These are phyloP conservation scores for Chymomyza costata DNA, from an alignment of 1,140 invertebrate genomes.

Conservation along the genomic window DNA sequence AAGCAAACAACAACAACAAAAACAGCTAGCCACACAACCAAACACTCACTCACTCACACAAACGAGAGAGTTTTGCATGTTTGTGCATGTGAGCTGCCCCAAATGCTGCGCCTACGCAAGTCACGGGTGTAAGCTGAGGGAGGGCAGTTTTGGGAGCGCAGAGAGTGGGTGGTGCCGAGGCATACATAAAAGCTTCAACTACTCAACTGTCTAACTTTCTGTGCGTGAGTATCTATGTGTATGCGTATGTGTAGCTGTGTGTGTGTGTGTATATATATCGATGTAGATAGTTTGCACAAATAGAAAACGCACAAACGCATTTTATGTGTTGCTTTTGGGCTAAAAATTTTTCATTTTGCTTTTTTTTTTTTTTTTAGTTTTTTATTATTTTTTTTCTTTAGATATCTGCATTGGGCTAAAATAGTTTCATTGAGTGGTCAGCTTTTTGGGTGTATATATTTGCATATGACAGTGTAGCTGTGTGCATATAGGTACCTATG, in stretches of 20 bases:
- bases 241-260: slow-evolving; percentile 1
- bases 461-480: slow-evolving; percentile 13
- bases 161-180: slow-evolving; percentile 12
- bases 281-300: slow-evolving; percentile 28
- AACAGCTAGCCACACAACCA: slow-evolving; percentile 18
- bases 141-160: too few species aligned
- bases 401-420: slow-evolving; percentile 8
- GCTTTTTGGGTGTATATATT: background rate
- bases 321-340: slow-evolving; percentile 13
- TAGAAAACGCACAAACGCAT: slow-evolving; percentile 43
- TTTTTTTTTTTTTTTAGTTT: background rate
- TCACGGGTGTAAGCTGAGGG: too few species aligned
- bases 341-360: slow-evolving; percentile 11
- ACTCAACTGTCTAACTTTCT: too few species aligned
- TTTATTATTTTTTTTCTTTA: background rate
- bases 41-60: slow-evolving; percentile 1
- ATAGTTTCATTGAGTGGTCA: background rate
- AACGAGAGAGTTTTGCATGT: slow-evolving; percentile 3
- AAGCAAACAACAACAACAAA: too few species aligned
- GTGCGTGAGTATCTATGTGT: slow-evolving; percentile 15
- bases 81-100: slow-evolving; percentile 2
- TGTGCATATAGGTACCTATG: background rate
- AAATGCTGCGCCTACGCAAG: slow-evolving; percentile 33
- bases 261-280: slow-evolving; percentile 1
- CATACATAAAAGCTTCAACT: slow-evolving; percentile 13